These are phyloP conservation scores for Drosophila prosaltans DNA, from an alignment of 1,140 invertebrate species.

Conservation along the genomic window DNA sequence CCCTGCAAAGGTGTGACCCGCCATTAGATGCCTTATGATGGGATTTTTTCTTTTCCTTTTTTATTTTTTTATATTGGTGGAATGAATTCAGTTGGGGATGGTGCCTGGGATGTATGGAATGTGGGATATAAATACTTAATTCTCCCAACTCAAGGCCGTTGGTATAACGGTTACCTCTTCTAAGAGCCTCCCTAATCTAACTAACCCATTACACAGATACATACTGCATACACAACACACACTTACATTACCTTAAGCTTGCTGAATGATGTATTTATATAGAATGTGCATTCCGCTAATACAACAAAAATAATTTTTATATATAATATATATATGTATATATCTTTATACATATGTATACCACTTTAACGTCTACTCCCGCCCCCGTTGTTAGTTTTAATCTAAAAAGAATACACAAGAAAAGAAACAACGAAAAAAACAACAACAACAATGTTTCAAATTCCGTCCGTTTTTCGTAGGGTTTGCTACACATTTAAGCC, in stretches of 20 bases:
- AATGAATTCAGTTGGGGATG: neutral
- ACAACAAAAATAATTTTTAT: no score
- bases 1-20: slow-evolving; percentile 88
- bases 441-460: slow-evolving; percentile 14
- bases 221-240: slow-evolving; percentile 2
- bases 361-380: neutral
- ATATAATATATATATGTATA: neutral
- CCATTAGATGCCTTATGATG: neutral
- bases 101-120: neutral
- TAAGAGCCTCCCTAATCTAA: neutral
- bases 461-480: slow-evolving; percentile 67
- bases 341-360: neutral
- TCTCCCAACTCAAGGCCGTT: slow-evolving; percentile 12
- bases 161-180: neutral
- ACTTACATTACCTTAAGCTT: neutral
- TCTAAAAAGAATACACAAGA: neutral
- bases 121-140: slow-evolving; percentile 6
- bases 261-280: slow-evolving; percentile 32
- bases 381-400: neutral
- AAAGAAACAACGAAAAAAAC: neutral
- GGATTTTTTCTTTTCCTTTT: neutral
- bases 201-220: slow-evolving; percentile 10
- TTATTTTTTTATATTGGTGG: neutral
- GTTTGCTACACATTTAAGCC: slow-evolving; percentile 83
- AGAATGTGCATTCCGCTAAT: slow-evolving; percentile 1